Base-by-base conservation (phyloP, 2,797 vertebrate species). In the Lithobates pipiens region DNA sequence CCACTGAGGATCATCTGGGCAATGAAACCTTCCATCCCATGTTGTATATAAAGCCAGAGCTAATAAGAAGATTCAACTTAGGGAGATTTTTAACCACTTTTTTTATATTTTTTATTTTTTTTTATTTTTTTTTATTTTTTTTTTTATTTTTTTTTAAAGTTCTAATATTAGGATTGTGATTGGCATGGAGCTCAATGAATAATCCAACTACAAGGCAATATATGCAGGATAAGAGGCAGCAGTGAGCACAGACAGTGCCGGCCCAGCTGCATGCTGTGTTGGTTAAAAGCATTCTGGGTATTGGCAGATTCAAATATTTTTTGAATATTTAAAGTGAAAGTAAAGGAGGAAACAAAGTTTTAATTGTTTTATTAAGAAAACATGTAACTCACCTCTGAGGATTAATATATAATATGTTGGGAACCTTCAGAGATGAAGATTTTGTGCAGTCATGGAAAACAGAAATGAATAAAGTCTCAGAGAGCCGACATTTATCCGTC, bases 1-100 rank as follows among this genome's bases (percentile, higher is more conserved):
- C 98, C 98, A 99, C 98, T 97, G 97, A 99, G 95, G 98, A 29
- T 99, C 98, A 99, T 99, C 96, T 96, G 97, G 98, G 97, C 97
- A 63, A 27, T 25, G 11, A n/a, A n/a, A n/a, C n/a, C n/a, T 0
- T 2, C 1, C 1, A 0, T 2, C 0, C 23, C 10, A 2, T 1
- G 15, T 13, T 16, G 18, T n/a, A 36, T 81, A 54, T 81, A 57
- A 71, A 39, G 16, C 39, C 46, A 1, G 1, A 8, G 7, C 21
- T 65, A 8, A 65, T 23, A 10, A 2, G 2, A n/a, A 10, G 5
- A 11, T 9, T 7, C 3, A 10, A 11, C 61, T 65, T 65, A 25
- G 61, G 61, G 61, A 54, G 50, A 0, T 50, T 50, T 15, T 50
- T 3, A n/a, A n/a, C n/a, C n/a, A n/a, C n/a, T n/a, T n/a, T n/a